Evolutionary conservation across 2,888 invertebrate species (phyloP).

Genomic region (Pasiphila rectangulata): DNA sequence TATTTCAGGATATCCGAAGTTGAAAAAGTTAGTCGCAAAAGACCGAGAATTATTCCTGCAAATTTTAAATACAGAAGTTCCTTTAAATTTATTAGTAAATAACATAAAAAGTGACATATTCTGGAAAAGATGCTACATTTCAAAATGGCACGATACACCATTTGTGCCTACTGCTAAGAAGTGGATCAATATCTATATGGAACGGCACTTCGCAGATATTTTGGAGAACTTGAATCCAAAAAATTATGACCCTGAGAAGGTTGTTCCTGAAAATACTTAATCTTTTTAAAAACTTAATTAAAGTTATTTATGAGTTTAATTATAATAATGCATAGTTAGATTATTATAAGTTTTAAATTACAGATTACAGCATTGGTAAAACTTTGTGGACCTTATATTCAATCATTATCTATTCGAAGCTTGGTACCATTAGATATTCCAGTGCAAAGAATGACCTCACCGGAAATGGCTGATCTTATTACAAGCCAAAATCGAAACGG

Average conservation of each 20-base stretch:
- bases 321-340: too few relatives aligned
- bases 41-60: conserved; percentile 68
- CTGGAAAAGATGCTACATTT: conserved; percentile 70
- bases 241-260: conserved; percentile 75
- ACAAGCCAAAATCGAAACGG: conserved; percentile 56
- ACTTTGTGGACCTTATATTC: conserved; percentile 69
- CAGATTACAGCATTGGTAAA: conserved; percentile 66
- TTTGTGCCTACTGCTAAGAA: conserved; percentile 47
- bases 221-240: conserved; percentile 73
- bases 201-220: conserved; percentile 67
- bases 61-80: conserved; percentile 61
- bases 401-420: conserved; percentile 62
- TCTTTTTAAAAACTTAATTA: background rate
- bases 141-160: conserved; percentile 60
- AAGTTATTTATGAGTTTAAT: too few relatives aligned
- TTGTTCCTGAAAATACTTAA: conserved; percentile 24
- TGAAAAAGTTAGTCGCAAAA: conserved; percentile 61
- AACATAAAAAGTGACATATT: conserved; percentile 73
- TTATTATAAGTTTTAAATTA: background rate
- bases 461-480: conserved; percentile 69
- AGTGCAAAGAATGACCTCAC: conserved; percentile 64
- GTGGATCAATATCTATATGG: conserved; percentile 73
- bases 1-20: conserved; percentile 55
- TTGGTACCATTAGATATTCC: conserved; percentile 69
- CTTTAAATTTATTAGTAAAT: conserved; percentile 67